phyloP scores from a whole-genome alignment of 2,797 vertebrate species.

The Sebastiscus tertius region DNA sequence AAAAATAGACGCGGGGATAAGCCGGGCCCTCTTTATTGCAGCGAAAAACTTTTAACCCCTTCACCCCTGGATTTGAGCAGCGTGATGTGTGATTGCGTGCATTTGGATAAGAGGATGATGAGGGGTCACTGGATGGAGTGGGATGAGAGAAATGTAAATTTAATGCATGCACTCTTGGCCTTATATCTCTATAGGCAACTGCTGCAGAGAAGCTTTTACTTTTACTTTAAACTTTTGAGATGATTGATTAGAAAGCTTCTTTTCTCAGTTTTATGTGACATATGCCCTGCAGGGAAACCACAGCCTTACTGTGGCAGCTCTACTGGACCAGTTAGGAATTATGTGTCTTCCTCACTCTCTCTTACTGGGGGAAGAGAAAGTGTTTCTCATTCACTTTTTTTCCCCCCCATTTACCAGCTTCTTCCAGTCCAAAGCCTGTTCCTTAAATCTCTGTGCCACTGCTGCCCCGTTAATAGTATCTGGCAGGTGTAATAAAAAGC shows the following conservation, averaged over 20 bases:
- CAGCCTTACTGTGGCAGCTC: background rate
- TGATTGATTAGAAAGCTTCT: background rate
- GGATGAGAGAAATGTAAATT: constrained; percentile 23
- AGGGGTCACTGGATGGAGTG: constrained; percentile 20
- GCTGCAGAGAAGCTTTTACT: background rate
- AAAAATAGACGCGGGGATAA: constrained; percentile 80
- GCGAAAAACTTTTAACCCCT: constrained; percentile 79
- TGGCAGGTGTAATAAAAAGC: constrained; percentile 68
- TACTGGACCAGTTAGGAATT: background rate
- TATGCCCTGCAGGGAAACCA: background rate
- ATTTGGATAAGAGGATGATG: constrained; percentile 43
- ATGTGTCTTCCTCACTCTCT: constrained; percentile 5
- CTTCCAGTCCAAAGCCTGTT: constrained; percentile 7
- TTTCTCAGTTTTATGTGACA: background rate
- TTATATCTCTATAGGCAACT: background rate
- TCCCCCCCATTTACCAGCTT: constrained; percentile 3
- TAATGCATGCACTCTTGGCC: constrained; percentile 17
- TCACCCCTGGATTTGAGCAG: constrained; percentile 60
- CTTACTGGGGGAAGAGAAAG: background rate
- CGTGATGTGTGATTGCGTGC: constrained; percentile 22
- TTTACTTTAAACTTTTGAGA: background rate
- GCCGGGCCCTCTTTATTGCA: constrained; percentile 80
- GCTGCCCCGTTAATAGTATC: constrained; percentile 42
- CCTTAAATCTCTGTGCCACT: constrained; percentile 28
- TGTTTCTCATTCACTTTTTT: constrained; percentile 39